Evolutionary conservation across 2,888 invertebrate species (phyloP).

Genomic region (Hypselothyrea guttata): DNA sequence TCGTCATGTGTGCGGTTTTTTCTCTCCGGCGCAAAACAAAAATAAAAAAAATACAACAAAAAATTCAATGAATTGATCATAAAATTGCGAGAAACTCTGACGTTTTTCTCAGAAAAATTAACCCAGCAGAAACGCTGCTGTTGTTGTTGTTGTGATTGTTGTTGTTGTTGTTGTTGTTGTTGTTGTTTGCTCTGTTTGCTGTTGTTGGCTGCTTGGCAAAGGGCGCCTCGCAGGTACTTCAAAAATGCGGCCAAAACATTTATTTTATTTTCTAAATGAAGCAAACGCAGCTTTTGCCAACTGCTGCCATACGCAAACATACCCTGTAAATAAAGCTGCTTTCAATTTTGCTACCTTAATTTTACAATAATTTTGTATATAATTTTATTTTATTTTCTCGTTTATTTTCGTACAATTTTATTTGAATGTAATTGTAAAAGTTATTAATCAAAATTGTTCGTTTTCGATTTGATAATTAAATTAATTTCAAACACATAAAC

Average conservation of each 20-base stretch:
- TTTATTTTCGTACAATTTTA: too few species aligned
- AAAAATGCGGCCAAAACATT: conserved; percentile 41
- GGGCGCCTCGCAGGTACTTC: conserved; percentile 53
- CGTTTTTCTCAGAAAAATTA: conserved; percentile 79
- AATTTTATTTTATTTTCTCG: too few species aligned
- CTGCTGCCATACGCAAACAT: not conserved
- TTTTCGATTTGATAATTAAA: too few species aligned
- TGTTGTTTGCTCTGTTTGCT: conserved; percentile 12
- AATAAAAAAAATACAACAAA: conserved; percentile 33
- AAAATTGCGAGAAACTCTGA: conserved; percentile 80
- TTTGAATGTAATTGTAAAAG: too few species aligned
- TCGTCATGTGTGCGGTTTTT: too few species aligned
- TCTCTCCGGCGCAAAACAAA: conserved; percentile 34
- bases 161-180: conserved; percentile 17
- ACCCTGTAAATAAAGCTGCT: not conserved
- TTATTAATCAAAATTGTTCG: too few species aligned
- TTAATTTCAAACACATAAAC: too few species aligned
- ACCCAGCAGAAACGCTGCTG: conserved; percentile 47
- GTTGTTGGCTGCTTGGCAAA: conserved; percentile 22
- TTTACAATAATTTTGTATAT: too few species aligned
- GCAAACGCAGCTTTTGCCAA: not conserved
- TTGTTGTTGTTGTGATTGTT: conserved; percentile 9
- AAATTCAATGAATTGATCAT: conserved; percentile 80
- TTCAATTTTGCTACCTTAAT: too few species aligned
- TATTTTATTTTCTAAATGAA: conserved; percentile 1